Percentiles rank a stretch among this genome's conserved stretches.
These are phyloP conservation scores for Galago senegalensis DNA, from an alignment of 2,797 vertebrate species.

Conservation along the genomic window DNA sequence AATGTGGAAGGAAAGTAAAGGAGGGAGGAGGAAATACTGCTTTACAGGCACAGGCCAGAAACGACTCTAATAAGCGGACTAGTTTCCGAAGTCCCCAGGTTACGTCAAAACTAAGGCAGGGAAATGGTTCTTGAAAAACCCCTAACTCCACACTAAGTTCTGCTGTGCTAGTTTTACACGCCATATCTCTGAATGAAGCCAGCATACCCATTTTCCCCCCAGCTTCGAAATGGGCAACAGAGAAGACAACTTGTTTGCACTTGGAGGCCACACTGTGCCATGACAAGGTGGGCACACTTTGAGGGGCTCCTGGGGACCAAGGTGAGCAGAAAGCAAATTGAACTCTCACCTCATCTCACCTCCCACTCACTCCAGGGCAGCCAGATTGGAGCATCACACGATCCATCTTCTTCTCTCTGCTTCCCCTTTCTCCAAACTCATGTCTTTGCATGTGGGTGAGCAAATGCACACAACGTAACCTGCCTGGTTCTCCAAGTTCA, in stretches of 20 bases:
- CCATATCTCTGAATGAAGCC: neutral
- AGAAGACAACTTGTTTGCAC: neutral
- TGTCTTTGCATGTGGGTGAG: rapidly evolving
- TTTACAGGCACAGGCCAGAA: neutral
- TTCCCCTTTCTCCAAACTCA: neutral
- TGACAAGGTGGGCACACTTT: neutral
- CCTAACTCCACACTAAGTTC: neutral
- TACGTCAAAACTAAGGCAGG: neutral
- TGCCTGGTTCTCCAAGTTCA: neutral
- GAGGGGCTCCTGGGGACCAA: neutral
- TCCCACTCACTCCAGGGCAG: neutral
- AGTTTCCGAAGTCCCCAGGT: neutral
- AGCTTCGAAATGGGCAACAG: neutral
- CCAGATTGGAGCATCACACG: rapidly evolving
- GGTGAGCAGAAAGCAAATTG: conserved; percentile 1
- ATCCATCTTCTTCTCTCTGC: neutral
- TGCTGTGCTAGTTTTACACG: neutral
- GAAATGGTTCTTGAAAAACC: neutral
- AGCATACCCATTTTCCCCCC: neutral
- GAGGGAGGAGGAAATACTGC: neutral
- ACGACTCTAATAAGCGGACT: neutral
- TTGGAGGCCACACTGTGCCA: neutral
- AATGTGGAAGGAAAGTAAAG: neutral
- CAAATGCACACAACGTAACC: rapidly evolving
- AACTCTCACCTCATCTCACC: neutral